Percentiles rank a stretch among this genome's conserved stretches.
These are phyloP conservation scores for Drosophila formosana DNA, from an alignment of 2,888 invertebrate species.

Conservation along the genomic window DNA sequence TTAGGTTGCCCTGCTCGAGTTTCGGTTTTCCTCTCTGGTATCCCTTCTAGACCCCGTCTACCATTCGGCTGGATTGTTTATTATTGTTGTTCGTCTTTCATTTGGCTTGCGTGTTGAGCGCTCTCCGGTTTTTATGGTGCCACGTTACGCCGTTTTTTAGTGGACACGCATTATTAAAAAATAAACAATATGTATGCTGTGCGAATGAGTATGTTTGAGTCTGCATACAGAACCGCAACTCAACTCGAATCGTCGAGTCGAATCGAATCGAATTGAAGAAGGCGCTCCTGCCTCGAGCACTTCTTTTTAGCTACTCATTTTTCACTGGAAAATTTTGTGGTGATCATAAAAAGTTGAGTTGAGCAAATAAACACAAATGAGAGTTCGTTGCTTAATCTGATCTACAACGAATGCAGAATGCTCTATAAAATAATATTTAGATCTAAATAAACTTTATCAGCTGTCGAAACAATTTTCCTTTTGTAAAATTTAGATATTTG, in stretches of 20 bases:
- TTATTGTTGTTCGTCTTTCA: conserved; percentile 57
- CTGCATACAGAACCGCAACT: conserved; percentile 36
- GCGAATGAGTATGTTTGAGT: neutral
- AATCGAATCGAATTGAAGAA: conserved; percentile 41
- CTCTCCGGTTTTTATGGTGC: conserved; percentile 70
- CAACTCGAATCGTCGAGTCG: conserved; percentile 32
- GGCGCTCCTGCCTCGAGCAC: conserved; percentile 33
- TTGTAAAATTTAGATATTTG: neutral
- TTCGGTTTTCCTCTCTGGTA: conserved; percentile 36
- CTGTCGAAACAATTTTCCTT: conserved; percentile 3
- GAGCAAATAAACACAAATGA: conserved; percentile 52
- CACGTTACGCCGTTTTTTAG: conserved; percentile 73
- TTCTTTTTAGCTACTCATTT: conserved; percentile 70
- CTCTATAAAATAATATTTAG: conserved; percentile 16
- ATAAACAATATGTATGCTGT: conserved; percentile 73
- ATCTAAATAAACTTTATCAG: conserved; percentile 10
- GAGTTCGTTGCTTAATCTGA: conserved; percentile 11
- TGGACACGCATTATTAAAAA: conserved; percentile 82
- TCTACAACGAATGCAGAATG: conserved; percentile 17
- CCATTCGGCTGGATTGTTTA: conserved; percentile 63
- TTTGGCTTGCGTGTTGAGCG: conserved; percentile 62
- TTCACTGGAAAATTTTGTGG: conserved; percentile 70
- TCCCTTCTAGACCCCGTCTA: conserved; percentile 3
- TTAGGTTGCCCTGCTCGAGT: conserved; percentile 62
- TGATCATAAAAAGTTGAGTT: conserved; percentile 64